Evolutionary conservation across 2,797 vertebrate genomes (phyloP), one percentile per base, ranked within the genome.

Genomic region (Urophycis tenuis): DNA sequence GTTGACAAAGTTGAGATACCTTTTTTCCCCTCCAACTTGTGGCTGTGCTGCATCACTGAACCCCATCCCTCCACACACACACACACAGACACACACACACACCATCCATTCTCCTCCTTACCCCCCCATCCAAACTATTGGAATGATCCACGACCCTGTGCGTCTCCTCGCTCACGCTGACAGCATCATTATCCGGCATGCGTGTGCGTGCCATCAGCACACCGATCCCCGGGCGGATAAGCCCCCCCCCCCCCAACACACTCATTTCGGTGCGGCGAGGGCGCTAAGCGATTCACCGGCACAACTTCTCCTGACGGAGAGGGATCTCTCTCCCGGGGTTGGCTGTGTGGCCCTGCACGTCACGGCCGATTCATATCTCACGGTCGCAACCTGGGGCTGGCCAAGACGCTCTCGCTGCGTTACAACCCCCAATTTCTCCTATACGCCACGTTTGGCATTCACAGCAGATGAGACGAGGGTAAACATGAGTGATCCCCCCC

Each of bases 131-230:
- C 77, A 25, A 60, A 19, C 32, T 45, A 12, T 15, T 5, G 39
- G 73, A 70, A 36, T 67, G 53, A 81, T 79, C 53, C 75, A 73
- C 71, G 25, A 64, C 39, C 33, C 22, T 30, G 17, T 77, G 70
- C 71, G 77, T 60, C 76, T 45, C 32, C 71, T 77, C 45, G 72
- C 73, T 81, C 41, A 74, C 34, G 25, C 25, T 41, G 75, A 81
- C 60, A 60, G 77, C 3, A 34, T 74, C 32, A 77, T 79, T 79
- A 81, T 74, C 74, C 45, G 45, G 49, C 32, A 53, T 71, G 45
- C 41, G 19, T 33, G 34, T 77, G n/a, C n/a, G 29, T 60, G 53
- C 22, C 53, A 72, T 74, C 34, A 17, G 10, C 73, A 39, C 67
- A 36, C 36, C 49, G 60, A n/a, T 69, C 71, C 45, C 53, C 53